phyloP scores from a whole-genome alignment of 2,113 vertebrate species.

The Chaenogobius annularis region DNA sequence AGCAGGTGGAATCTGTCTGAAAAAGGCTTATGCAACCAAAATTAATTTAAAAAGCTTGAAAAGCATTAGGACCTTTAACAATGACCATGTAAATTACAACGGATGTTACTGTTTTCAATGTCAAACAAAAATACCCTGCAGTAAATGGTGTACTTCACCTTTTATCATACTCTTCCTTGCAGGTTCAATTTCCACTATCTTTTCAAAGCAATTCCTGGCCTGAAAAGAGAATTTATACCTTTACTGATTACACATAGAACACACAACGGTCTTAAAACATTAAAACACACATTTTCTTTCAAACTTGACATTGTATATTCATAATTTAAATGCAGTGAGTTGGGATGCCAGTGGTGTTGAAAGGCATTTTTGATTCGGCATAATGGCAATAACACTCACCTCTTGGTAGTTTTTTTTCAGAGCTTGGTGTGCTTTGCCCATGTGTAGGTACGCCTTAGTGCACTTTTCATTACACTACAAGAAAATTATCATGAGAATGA shows the following conservation, averaged over 20 bases:
- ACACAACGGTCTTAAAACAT: neutral
- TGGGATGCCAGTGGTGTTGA: too few species aligned
- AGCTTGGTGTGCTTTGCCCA: constrained; percentile 86
- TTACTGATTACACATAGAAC: constrained; percentile 3
- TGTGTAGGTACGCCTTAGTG: constrained; percentile 87
- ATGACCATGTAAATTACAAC: too few species aligned
- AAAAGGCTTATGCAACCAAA: neutral
- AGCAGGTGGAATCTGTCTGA: neutral
- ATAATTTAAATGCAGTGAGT: too few species aligned
- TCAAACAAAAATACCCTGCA: too few species aligned
- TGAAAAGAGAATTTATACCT: constrained; percentile 38
- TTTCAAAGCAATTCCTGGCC: constrained; percentile 75
- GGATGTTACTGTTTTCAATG: neutral
- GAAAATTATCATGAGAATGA: constrained; percentile 22
- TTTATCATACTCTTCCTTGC: constrained; percentile 61
- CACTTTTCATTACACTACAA: constrained; percentile 85
- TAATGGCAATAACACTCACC: constrained; percentile 70
- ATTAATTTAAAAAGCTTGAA: neutral
- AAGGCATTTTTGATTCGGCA: too few species aligned
- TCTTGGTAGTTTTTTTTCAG: constrained; percentile 78
- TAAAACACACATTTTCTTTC: too few species aligned
- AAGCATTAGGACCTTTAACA: too few species aligned
- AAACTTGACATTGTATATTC: neutral
- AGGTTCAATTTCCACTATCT: constrained; percentile 70
- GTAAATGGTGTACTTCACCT: constrained; percentile 57